These are phyloP conservation scores for Hydractinia echinata DNA, from an alignment of 30 jellyfish, hydroid and myxozoan species.

Conservation along the genomic window DNA sequence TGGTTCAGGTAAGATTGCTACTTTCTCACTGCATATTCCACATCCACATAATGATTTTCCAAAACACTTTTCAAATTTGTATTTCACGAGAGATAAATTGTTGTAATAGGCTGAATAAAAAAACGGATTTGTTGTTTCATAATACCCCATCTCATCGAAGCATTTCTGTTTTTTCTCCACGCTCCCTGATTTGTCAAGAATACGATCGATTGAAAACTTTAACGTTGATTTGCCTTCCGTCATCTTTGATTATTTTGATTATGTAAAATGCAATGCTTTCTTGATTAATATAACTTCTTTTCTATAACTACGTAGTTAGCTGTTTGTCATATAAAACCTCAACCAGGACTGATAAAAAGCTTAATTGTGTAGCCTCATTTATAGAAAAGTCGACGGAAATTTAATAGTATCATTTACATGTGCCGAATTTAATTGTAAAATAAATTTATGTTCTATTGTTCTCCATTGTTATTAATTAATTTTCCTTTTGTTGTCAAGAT, in stretches of 20 bases:
- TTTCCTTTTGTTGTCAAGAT: too few species aligned
- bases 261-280: too few species aligned
- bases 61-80: slow-evolving; percentile 11
- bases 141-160: slow-evolving; percentile 3
- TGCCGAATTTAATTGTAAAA: too few species aligned
- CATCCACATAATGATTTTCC: not conserved
- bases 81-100: slow-evolving; percentile 15
- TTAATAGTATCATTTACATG: too few species aligned
- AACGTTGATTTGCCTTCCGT: not conserved
- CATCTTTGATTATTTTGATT: not conserved
- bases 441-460: too few species aligned
- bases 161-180: slow-evolving; percentile 1
- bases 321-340: too few species aligned
- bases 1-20: not conserved
- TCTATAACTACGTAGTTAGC: too few species aligned
- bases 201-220: slow-evolving; percentile 11
- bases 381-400: too few species aligned
- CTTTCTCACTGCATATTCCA: not conserved
- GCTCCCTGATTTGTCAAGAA: slow-evolving; percentile 2
- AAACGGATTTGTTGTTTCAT: slow-evolving; percentile 17
- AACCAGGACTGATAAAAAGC: too few species aligned
- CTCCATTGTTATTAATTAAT: too few species aligned
- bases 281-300: too few species aligned
- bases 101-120: not conserved
- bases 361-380: too few species aligned